Evolutionary conservation across 2,113 vertebrate species (phyloP).

Genomic region (Etheostoma cragini): DNA sequence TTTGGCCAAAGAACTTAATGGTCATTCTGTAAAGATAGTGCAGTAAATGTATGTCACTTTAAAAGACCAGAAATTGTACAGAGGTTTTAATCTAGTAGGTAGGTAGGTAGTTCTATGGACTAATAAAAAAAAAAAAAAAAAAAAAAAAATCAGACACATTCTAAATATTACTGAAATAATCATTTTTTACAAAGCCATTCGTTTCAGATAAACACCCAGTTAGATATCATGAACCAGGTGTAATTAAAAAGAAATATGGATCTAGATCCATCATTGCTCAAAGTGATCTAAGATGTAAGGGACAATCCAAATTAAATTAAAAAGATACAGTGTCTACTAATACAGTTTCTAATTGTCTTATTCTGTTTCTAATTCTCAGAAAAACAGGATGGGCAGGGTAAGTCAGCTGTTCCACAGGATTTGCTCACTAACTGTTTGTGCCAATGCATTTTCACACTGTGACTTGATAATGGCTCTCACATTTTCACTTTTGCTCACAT

Average conservation of each 20-base stretch:
- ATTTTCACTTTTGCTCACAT: constrained; percentile 64
- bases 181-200: constrained; percentile 7
- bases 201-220: constrained; percentile 20
- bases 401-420: constrained; percentile 54
- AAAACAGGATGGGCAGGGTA: constrained; percentile 66
- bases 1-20: background rate
- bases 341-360: constrained; percentile 18
- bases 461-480: constrained; percentile 57
- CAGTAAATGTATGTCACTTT: constrained; percentile 16
- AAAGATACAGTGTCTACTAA: background rate
- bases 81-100: background rate
- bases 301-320: background rate
- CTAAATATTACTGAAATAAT: constrained; percentile 8
- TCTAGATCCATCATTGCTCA: background rate
- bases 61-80: constrained; percentile 3
- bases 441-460: constrained; percentile 51
- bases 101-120: constrained; percentile 1
- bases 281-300: background rate
- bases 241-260: background rate
- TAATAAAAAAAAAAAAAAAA: too few species aligned
- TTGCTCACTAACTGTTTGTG: constrained; percentile 53
- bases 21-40: background rate
- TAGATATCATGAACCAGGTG: background rate
- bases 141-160: constrained; percentile 18
- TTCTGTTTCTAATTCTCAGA: constrained; percentile 57